Evolutionary conservation across 1,140 invertebrate genomes (phyloP), one percentile per base, ranked within the genome.

Genomic region (Drosophila pallidifrons): DNA sequence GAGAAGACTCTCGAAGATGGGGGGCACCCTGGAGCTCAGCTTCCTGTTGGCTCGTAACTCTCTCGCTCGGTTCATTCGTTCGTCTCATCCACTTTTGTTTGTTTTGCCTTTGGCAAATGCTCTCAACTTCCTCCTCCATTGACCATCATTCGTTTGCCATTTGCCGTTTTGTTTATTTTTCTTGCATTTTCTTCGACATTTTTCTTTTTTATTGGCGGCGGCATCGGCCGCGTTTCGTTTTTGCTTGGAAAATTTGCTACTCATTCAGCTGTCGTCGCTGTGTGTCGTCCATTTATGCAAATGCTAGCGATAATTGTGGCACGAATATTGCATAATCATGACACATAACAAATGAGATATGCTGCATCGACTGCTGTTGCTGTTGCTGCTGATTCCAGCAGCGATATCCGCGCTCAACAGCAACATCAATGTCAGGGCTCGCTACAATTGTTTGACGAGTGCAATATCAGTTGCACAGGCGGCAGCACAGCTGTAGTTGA

Each of bases 241-340:
- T 80, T 65, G 70, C 15, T 46, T 60, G 51, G 52, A 79, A 87
- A 88, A 89, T 13, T 88, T 88, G 83, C 81, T 72, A 83, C 75
- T 89, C 82, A 73, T 64, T 64, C 57, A 75, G 78, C 63, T 72
- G 78, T 69, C 67, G 75, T 59, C 52, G 25, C 1, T 28, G 65
- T 43, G 41, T 43, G 11, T 64, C 63, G 73, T 82, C 77, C 54
- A 72, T 77, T 82, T 88, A 87, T 88, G 83, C 83, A 88, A 88
- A 88, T 88, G 83, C 75, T 60, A 65, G 77, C 77, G 65, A 80
- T 88, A 88, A 88, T 88, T 88, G 85, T 81, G 79, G 64, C 85
- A 85, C 85, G 81, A 85, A 89, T 85, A 75, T 88, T 88, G 85
- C 85, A 88, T 81, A 88, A 89, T 88, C 85, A 88, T 88, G 85